These are phyloP conservation scores for Drosophila bocqueti DNA, from an alignment of 1,140 invertebrate species.

Conservation along the genomic window DNA sequence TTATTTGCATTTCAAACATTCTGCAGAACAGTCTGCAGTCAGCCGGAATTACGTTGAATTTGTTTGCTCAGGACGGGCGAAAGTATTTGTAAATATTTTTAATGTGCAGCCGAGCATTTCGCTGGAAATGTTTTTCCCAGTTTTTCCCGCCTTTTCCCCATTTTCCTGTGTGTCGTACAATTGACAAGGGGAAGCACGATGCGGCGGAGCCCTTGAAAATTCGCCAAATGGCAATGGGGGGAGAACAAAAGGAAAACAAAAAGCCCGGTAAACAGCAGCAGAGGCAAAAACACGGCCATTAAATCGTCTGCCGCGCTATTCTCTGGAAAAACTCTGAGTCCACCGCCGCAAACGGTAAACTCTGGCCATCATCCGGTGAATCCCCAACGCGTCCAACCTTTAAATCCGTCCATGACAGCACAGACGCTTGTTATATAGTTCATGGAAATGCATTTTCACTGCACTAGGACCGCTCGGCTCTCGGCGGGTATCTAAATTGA, in stretches of 20 bases:
- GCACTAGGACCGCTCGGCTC: conserved; percentile 3
- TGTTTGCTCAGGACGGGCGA: conserved; percentile 39
- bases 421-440: conserved; percentile 20
- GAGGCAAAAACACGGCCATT: conserved; percentile 48
- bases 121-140: conserved; percentile 63
- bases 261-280: conserved; percentile 44
- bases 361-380: conserved; percentile 43
- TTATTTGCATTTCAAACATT: conserved; percentile 29
- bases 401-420: conserved; percentile 22
- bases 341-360: conserved; percentile 34
- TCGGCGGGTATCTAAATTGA: conserved; percentile 65
- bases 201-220: conserved; percentile 55
- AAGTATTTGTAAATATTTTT: conserved; percentile 76
- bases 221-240: conserved; percentile 25
- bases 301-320: conserved; percentile 49
- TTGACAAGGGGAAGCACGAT: conserved; percentile 39
- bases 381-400: conserved; percentile 35
- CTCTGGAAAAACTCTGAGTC: conserved; percentile 51
- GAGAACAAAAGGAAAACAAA: conserved; percentile 60
- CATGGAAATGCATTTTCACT: conserved; percentile 58
- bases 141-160: conserved; percentile 23
- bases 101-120: conserved; percentile 59
- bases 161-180: conserved; percentile 4
- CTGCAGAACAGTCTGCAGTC: conserved; percentile 13
- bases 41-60: conserved; percentile 39